These are phyloP conservation scores for Hemicrepidius hirtus DNA, from an alignment of 2,888 invertebrate species.

Conservation along the genomic window DNA sequence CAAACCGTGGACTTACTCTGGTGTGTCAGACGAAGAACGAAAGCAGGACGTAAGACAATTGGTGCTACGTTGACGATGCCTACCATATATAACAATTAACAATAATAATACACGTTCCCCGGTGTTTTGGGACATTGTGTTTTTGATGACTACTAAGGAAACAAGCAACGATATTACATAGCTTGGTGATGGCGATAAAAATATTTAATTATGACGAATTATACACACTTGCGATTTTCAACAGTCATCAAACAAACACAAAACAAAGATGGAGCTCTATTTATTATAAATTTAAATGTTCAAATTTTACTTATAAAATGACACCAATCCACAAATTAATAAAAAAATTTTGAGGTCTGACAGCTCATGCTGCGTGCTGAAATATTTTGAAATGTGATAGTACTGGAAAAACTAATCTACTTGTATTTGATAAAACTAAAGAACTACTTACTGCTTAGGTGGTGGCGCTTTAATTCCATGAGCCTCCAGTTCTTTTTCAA, in stretches of 20 bases:
- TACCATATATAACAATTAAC: constrained; percentile 65
- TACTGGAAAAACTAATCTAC: constrained; percentile 28
- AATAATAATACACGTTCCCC: constrained; percentile 36
- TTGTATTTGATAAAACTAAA: constrained; percentile 1
- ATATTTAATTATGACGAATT: background rate
- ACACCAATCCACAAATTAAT: constrained; percentile 23
- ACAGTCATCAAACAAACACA: constrained; percentile 28
- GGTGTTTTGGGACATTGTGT: constrained; percentile 32
- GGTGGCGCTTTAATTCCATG: constrained; percentile 88
- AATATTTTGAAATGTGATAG: constrained; percentile 29
- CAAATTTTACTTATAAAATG: background rate
- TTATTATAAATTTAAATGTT: background rate
- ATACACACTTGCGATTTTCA: constrained; percentile 16
- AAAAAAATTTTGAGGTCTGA: constrained; percentile 6
- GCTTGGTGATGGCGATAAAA: constrained; percentile 14
- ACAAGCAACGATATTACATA: constrained; percentile 31
- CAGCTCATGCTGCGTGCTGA: constrained; percentile 35
- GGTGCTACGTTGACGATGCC: constrained; percentile 70
- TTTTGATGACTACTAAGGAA: constrained; percentile 30
- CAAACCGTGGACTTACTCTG: constrained; percentile 69
- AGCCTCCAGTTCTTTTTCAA: constrained; percentile 89
- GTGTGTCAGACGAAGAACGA: constrained; percentile 69
- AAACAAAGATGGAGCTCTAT: background rate
- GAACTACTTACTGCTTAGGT: constrained; percentile 76
- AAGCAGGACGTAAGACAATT: constrained; percentile 72